These are phyloP conservation scores for Semotilus atromaculatus DNA, from an alignment of 2,797 vertebrate species.

Conservation along the genomic window DNA sequence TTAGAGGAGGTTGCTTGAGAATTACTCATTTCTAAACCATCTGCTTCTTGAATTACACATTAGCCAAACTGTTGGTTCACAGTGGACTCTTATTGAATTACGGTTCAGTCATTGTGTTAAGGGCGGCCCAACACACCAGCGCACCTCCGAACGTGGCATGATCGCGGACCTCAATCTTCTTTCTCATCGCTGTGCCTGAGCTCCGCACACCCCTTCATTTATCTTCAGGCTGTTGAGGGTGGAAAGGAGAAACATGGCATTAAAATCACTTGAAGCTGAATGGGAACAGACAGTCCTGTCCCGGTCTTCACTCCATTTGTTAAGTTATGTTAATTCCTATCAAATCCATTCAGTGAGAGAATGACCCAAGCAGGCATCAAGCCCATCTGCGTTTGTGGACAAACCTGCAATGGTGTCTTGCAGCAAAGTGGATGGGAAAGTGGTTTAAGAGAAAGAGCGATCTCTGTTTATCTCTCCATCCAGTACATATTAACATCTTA, in stretches of 20 bases:
- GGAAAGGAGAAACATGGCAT: constrained; percentile 30
- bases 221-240: constrained; percentile 42
- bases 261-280: constrained; percentile 50
- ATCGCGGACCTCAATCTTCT: constrained; percentile 54
- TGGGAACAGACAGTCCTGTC: constrained; percentile 52
- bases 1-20: constrained; percentile 61
- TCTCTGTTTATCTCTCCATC: constrained; percentile 55
- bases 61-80: constrained; percentile 61
- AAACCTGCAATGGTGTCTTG: constrained; percentile 16
- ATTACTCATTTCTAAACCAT: constrained; percentile 64
- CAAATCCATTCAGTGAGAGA: constrained; percentile 49
- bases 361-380: constrained; percentile 41
- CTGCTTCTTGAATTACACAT: constrained; percentile 63
- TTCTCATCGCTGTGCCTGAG: constrained; percentile 44
- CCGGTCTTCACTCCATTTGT: constrained; percentile 55
- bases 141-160: constrained; percentile 13
- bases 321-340: constrained; percentile 63
- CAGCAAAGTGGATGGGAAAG: constrained; percentile 15
- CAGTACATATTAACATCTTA: constrained; percentile 89
- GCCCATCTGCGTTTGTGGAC: constrained; percentile 29
- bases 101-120: constrained; percentile 59
- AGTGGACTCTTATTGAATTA: constrained; percentile 62
- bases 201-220: constrained; percentile 53
- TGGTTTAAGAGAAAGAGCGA: constrained; percentile 43
- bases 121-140: constrained; percentile 46